Percentiles rank a stretch among this genome's conserved stretches.
Conservation (phyloP, 1,140 invertebrate genomes). For the Ectropis grisescens region DNA sequence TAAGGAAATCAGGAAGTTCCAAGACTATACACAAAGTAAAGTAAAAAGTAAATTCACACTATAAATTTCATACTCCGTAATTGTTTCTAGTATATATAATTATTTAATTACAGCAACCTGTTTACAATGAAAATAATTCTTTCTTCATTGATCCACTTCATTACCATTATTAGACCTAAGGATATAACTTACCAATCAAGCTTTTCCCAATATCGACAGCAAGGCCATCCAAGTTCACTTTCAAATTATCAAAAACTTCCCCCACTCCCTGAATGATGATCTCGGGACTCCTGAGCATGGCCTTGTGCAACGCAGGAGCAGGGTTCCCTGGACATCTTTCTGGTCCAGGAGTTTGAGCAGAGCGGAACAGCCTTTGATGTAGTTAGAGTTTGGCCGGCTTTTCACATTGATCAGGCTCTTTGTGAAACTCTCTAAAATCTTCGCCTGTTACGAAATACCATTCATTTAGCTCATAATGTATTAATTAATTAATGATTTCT, state of each 20-base stretch:
- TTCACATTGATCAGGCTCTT: slow-evolving; percentile 88
- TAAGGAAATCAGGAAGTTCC: too few species aligned
- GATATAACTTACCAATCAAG: slow-evolving; percentile 80
- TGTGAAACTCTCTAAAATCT: slow-evolving; percentile 81
- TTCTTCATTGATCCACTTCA: too few species aligned
- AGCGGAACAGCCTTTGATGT: slow-evolving; percentile 76
- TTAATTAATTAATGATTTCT: too few species aligned
- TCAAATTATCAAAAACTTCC: slow-evolving; percentile 78
- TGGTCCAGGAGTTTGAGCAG: slow-evolving; percentile 76
- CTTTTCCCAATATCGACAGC: slow-evolving; percentile 86
- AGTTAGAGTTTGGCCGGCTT: slow-evolving; percentile 77
- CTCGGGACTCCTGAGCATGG: slow-evolving; percentile 95
- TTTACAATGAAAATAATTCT: too few species aligned
- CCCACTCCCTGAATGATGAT: slow-evolving; percentile 87
- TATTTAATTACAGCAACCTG: too few species aligned
- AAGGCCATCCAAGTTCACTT: slow-evolving; percentile 85
- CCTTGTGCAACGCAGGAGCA: slow-evolving; percentile 92
- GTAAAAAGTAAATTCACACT: too few species aligned
- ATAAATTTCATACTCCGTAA: too few species aligned
- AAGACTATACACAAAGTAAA: too few species aligned
- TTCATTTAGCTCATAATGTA: too few species aligned
- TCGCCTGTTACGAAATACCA: too few species aligned
- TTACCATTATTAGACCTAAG: too few species aligned
- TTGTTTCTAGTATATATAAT: too few species aligned
- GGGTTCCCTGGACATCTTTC: slow-evolving; percentile 80